Conservation (phyloP, 2,888 invertebrate species). For the Dolichopus griseipennis region DNA sequence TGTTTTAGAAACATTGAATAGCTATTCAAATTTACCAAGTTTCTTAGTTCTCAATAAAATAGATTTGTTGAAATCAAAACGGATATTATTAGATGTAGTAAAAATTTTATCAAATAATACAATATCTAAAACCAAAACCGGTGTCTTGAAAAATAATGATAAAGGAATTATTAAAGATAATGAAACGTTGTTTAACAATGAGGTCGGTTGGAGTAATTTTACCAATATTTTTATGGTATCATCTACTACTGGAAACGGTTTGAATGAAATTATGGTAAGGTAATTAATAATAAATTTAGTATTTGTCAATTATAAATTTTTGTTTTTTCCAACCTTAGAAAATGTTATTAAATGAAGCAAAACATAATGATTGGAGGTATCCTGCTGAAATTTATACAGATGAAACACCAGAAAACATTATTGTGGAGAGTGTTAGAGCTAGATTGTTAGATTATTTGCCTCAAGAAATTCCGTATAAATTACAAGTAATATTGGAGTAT, state of each 20-base stretch:
- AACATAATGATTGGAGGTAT: slow-evolving; percentile 59
- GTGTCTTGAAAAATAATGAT: not conserved
- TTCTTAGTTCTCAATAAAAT: slow-evolving; percentile 88
- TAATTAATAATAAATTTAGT: not conserved
- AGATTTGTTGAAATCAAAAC: slow-evolving; percentile 60
- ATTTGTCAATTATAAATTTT: not conserved
- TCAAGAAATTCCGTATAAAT: slow-evolving; percentile 76
- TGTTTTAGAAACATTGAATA: slow-evolving; percentile 58
- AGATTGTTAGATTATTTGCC: slow-evolving; percentile 74
- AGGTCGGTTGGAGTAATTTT: slow-evolving; percentile 65
- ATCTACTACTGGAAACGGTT: slow-evolving; percentile 67
- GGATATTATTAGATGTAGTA: slow-evolving; percentile 63
- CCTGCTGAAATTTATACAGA: slow-evolving; percentile 61
- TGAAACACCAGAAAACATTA: slow-evolving; percentile 59
- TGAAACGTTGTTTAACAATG: slow-evolving; percentile 19
- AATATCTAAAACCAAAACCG: slow-evolving; percentile 31
- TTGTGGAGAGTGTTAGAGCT: slow-evolving; percentile 68
- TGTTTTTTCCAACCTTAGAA: not conserved
- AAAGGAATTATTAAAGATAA: not conserved
- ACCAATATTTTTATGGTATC: slow-evolving; percentile 87
- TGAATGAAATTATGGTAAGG: slow-evolving; percentile 58
- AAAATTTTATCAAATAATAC: slow-evolving; percentile 57
- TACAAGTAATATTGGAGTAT: slow-evolving; percentile 59
- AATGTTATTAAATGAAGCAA: slow-evolving; percentile 42
- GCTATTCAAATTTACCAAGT: slow-evolving; percentile 51